phyloP scores from a whole-genome alignment of 2,888 invertebrate species.

The Ypsolopha sequella region DNA sequence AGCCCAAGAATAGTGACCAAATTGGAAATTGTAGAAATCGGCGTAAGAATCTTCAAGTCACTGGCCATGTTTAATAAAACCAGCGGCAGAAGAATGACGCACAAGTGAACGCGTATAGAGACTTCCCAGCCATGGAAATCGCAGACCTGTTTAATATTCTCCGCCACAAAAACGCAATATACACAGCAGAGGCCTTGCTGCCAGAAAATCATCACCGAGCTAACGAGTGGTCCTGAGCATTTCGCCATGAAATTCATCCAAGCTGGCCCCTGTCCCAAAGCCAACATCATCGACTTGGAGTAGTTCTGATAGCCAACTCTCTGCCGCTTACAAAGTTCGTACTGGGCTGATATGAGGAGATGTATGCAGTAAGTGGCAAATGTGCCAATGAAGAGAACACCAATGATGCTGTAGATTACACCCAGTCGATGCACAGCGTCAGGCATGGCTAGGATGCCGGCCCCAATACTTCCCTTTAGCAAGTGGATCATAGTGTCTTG shows the following conservation, averaged over 20 bases:
- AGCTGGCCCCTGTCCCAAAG: conserved; percentile 77
- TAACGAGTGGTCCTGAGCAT: conserved; percentile 63
- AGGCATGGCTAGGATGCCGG: conserved; percentile 94
- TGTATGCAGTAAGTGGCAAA: conserved; percentile 83
- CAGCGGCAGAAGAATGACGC: conserved; percentile 71
- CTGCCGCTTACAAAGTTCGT: conserved; percentile 58
- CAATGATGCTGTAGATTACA: conserved; percentile 71
- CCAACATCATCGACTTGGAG: conserved; percentile 79
- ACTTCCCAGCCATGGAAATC: conserved; percentile 42
- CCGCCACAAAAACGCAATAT: conserved; percentile 84
- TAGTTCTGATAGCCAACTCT: conserved; percentile 77
- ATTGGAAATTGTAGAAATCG: conserved; percentile 85
- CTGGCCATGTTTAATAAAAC: conserved; percentile 75
- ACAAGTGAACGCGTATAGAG: conserved; percentile 67
- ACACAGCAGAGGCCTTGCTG: conserved; percentile 92
- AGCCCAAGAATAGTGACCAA: conserved; percentile 78
- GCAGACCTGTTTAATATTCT: conserved; percentile 73
- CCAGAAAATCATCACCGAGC: conserved; percentile 76
- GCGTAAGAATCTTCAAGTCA: conserved; percentile 81
- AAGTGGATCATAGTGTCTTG: conserved; percentile 89
- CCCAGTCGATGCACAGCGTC: conserved; percentile 66
- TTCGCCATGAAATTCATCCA: conserved; percentile 53
- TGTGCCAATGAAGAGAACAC: conserved; percentile 72
- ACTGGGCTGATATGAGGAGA: conserved; percentile 74
- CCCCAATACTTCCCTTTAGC: conserved; percentile 93